A percentile compares a stretch with the other conserved stretches of the same genome.
Evolutionary conservation across 2,888 invertebrate species (phyloP).

Genomic region (Coecobrya sp.): DNA sequence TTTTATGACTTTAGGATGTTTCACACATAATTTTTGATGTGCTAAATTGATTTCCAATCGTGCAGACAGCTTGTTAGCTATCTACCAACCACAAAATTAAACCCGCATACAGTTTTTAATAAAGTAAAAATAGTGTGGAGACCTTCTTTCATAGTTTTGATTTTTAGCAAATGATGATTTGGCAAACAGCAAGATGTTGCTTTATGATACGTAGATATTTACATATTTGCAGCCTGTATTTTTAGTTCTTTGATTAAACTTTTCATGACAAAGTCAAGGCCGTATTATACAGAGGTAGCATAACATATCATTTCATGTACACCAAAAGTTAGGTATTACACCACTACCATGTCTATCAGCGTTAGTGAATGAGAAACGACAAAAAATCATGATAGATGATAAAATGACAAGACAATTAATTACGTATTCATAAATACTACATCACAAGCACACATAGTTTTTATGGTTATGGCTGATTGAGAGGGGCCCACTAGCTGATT

Average conservation of each 20-base stretch:
- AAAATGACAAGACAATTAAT: slow-evolving; percentile 49
- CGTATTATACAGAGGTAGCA: background rate
- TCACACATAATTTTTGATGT: no score
- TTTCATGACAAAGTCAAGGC: slow-evolving; percentile 54
- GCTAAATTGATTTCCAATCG: no score
- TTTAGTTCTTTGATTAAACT: slow-evolving; percentile 26
- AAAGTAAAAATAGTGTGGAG: no score
- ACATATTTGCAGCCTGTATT: background rate
- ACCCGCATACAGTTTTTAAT: no score
- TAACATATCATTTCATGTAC: background rate
- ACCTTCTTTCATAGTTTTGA: no score
- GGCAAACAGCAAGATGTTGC: background rate
- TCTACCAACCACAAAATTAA: no score
- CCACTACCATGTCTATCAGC: background rate
- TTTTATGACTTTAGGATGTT: no score
- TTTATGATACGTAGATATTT: background rate
- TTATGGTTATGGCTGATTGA: slow-evolving; percentile 2
- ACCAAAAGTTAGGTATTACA: background rate
- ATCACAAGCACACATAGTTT: background rate
- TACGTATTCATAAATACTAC: slow-evolving; percentile 41
- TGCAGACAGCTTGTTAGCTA: no score
- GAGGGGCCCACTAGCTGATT: slow-evolving; percentile 28
- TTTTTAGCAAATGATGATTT: background rate
- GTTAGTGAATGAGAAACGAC: background rate
- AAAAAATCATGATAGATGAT: background rate